Conservation (phyloP, 2,113 vertebrate species). For the Pseudorasbora parva region DNA sequence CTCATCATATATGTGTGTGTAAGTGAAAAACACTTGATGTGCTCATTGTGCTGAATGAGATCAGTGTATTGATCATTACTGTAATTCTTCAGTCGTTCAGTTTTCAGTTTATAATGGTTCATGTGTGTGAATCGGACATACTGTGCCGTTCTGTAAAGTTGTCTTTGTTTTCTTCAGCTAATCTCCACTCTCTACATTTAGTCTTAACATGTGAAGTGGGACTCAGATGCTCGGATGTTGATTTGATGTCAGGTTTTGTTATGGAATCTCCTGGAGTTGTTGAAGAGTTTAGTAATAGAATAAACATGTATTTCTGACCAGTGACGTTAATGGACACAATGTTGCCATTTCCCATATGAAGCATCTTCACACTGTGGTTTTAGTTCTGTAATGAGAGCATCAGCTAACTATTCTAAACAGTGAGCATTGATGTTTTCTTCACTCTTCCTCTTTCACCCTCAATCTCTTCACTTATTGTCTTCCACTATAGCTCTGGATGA, state of each 20-base stretch:
- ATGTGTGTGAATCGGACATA: not conserved
- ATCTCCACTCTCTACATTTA: not conserved
- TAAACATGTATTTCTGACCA: not conserved
- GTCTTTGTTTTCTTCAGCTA: not conserved
- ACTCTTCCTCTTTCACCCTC: not conserved
- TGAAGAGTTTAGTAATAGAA: not conserved
- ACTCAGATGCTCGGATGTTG: not conserved
- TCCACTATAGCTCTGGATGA: not conserved
- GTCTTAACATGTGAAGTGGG: not conserved
- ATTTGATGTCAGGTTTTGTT: not conserved
- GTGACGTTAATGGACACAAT: not conserved
- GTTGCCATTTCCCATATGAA: not conserved
- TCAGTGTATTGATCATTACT: not conserved
- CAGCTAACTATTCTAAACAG: not conserved
- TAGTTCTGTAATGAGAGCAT: not conserved
- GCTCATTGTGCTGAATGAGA: not conserved
- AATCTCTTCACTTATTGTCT: not conserved
- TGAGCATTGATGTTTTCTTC: not conserved
- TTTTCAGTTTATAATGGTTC: not conserved
- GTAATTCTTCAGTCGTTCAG: not conserved
- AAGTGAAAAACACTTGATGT: not conserved
- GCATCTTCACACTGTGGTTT: not conserved
- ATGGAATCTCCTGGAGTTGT: not conserved
- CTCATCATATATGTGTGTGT: not conserved
- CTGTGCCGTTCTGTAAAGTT: not conserved